Conservation (phyloP, 2,797 vertebrate genomes). For the Antennarius maculatus region DNA sequence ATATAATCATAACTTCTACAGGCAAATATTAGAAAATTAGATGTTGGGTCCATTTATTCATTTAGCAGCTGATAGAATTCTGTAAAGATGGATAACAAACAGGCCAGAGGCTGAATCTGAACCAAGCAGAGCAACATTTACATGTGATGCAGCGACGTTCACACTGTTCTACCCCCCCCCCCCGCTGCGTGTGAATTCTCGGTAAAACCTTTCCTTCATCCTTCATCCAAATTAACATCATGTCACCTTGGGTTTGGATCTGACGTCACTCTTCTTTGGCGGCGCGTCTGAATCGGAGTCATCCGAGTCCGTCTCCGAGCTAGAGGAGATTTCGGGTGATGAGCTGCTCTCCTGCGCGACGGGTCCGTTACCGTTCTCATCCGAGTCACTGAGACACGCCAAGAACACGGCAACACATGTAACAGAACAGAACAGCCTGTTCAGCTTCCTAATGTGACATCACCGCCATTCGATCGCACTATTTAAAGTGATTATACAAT, state of each 20-base stretch:
- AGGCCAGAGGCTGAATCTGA: no score
- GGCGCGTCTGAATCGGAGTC: constrained; percentile 76
- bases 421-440: no score
- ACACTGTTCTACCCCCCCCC: no score
- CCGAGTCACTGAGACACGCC: constrained; percentile 63
- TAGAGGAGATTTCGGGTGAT: constrained; percentile 78
- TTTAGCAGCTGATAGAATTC: no score
- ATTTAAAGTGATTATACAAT: not conserved
- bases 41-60: no score
- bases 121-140: no score
- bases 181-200: no score
- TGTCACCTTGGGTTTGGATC: constrained; percentile 65
- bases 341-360: constrained; percentile 75
- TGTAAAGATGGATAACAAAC: no score
- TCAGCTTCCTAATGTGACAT: not conserved
- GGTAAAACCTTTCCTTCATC: not conserved
- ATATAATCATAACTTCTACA: no score
- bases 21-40: no score
- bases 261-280: constrained; percentile 53
- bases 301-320: constrained; percentile 79
- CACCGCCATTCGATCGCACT: not conserved
- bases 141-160: no score
- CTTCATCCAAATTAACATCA: not conserved
- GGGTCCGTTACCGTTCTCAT: constrained; percentile 68
- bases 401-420: not conserved